Percentiles rank a stretch among this genome's conserved stretches.
Conservation (phyloP, 1,140 invertebrate species). For the Fopius arisanus region DNA sequence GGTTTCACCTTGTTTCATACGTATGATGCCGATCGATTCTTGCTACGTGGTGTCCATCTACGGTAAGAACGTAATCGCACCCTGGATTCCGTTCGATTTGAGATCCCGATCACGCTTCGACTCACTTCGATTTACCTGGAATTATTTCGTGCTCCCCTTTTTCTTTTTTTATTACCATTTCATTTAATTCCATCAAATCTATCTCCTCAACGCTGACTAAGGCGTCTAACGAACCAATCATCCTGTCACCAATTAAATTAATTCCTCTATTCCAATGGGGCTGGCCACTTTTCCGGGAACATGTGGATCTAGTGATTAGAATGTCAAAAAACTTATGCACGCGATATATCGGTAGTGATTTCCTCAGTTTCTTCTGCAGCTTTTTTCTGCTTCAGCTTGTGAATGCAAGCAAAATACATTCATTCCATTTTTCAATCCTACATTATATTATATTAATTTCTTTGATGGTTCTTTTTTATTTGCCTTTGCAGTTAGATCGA, state of each 20-base stretch:
- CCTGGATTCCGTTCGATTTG: slow-evolving; percentile 26
- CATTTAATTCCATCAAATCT: not conserved
- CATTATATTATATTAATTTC: no score
- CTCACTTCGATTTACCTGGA: slow-evolving; percentile 25
- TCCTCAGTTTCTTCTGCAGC: not conserved
- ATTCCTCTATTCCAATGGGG: not conserved
- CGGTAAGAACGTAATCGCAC: slow-evolving; percentile 29
- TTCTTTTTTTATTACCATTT: not conserved
- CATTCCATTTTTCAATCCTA: no score
- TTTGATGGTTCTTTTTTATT: no score
- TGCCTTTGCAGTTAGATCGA: no score
- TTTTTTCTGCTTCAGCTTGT: not conserved
- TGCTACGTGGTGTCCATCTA: slow-evolving; percentile 32
- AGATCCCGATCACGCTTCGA: slow-evolving; percentile 26
- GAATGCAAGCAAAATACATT: no score
- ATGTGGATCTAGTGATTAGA: not conserved
- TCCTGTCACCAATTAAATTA: slow-evolving; percentile 23
- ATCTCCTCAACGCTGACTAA: not conserved
- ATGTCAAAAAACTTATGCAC: not conserved
- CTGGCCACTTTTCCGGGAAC: not conserved
- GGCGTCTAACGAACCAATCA: slow-evolving; percentile 22
- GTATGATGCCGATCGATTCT: not conserved
- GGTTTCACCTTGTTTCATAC: slow-evolving; percentile 23
- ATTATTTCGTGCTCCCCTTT: slow-evolving; percentile 11
- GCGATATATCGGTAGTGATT: not conserved